Evolutionary conservation across 2,888 invertebrate species (phyloP).

Genomic region (Clivina fossor): DNA sequence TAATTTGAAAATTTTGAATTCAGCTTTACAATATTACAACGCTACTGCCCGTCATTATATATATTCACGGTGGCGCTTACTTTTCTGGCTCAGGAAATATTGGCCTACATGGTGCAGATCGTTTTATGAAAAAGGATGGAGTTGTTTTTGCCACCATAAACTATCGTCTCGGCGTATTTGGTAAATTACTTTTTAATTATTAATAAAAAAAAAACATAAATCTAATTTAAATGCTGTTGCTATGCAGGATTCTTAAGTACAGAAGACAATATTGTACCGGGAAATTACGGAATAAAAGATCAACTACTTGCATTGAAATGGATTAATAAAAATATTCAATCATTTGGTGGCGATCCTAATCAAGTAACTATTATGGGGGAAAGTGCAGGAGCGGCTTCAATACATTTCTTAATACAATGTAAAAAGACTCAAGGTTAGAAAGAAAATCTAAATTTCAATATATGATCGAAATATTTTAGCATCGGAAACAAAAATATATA

Average conservation of each 20-base stretch:
- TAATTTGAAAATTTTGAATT: not conserved
- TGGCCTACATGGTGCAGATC: conserved; percentile 4
- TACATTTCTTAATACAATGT: conserved; percentile 4
- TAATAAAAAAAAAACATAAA: not conserved
- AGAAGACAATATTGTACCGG: conserved; percentile 1
- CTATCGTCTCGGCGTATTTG: conserved; percentile 4
- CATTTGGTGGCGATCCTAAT: conserved; percentile 16
- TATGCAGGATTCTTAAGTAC: conserved; percentile 11
- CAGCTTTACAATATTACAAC: not conserved
- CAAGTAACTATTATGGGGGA: conserved; percentile 18
- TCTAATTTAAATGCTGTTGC: not conserved
- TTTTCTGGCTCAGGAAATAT: not conserved
- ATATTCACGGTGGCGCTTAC: conserved; percentile 16
- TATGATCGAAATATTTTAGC: no score
- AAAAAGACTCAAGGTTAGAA: conserved; percentile 1
- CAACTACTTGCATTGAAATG: conserved; percentile 18
- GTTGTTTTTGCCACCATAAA: conserved; percentile 7
- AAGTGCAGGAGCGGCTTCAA: conserved; percentile 10
- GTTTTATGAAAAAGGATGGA: conserved; percentile 9
- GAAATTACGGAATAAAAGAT: conserved; percentile 22
- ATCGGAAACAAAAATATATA: no score
- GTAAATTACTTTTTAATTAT: not conserved
- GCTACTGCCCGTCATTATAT: conserved; percentile 8
- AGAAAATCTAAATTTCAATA: no score
- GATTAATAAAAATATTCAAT: conserved; percentile 14